A percentile compares a stretch with the other conserved stretches of the same genome.
Conservation (phyloP, 1,140 invertebrate genomes). For the Tenebrio molitor region DNA sequence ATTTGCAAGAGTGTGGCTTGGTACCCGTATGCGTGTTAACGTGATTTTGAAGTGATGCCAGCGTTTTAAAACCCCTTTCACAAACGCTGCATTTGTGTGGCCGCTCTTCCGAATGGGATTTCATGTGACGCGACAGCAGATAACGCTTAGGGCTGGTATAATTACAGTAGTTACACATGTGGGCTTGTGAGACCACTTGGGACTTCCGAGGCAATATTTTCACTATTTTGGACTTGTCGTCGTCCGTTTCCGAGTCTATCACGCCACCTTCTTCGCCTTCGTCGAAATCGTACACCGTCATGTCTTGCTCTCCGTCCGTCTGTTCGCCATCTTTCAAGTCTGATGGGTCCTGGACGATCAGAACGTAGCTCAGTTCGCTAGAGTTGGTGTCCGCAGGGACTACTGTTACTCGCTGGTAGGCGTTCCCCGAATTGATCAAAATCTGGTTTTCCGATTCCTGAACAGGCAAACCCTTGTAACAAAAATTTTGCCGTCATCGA, state of each 20-base stretch:
- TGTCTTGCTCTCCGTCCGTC: conserved; percentile 73
- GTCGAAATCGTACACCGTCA: conserved; percentile 78
- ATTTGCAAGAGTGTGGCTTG: conserved; percentile 95
- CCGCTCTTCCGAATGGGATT: conserved; percentile 94
- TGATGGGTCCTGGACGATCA: conserved; percentile 86
- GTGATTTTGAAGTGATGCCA: conserved; percentile 94
- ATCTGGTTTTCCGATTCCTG: conserved; percentile 68
- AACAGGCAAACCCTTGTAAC: conserved; percentile 54
- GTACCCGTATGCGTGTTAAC: conserved; percentile 97
- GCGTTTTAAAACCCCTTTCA: conserved; percentile 94
- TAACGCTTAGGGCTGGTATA: conserved; percentile 93
- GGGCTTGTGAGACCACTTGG: conserved; percentile 77
- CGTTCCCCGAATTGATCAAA: conserved; percentile 73
- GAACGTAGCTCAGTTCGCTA: conserved; percentile 90
- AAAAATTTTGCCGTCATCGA: neutral
- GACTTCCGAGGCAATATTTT: conserved; percentile 79
- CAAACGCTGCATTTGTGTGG: conserved; percentile 96
- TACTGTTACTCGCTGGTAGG: conserved; percentile 88
- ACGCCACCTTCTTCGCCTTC: conserved; percentile 72
- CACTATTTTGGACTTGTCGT: conserved; percentile 79
- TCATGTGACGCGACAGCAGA: conserved; percentile 93
- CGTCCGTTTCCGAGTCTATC: conserved; percentile 77
- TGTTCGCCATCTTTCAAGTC: conserved; percentile 73
- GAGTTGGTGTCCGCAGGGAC: conserved; percentile 85
- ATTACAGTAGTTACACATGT: conserved; percentile 92